Evolutionary conservation across 1,140 invertebrate genomes (phyloP).

Genomic region (Heliothis subflexa): DNA sequence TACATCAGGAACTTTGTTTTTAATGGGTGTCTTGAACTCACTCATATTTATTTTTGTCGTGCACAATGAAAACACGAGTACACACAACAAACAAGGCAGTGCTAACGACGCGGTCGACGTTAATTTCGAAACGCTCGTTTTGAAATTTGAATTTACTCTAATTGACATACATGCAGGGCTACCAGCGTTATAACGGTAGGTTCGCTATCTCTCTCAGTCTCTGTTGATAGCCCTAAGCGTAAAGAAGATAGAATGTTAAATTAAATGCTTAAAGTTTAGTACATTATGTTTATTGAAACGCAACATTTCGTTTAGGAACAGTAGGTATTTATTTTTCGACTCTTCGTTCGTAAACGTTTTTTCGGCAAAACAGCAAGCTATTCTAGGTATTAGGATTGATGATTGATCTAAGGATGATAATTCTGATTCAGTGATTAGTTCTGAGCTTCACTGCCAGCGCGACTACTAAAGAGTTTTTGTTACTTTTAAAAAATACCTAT

Average conservation of each 20-base stretch:
- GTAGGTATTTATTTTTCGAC: too few relatives aligned
- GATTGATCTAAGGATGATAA: too few relatives aligned
- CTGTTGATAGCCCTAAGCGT: not conserved
- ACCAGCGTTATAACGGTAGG: not conserved
- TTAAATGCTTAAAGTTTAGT: not conserved
- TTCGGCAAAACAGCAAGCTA: too few relatives aligned
- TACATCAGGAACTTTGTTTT: constrained; percentile 57
- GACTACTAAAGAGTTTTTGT: too few relatives aligned
- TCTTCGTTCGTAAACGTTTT: too few relatives aligned
- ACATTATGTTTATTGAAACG: not conserved
- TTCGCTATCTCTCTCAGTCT: not conserved
- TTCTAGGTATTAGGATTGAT: too few relatives aligned
- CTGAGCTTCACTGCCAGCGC: too few relatives aligned
- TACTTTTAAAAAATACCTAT: too few relatives aligned
- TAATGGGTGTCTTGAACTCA: constrained; percentile 79
- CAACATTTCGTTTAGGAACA: not conserved
- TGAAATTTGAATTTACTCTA: constrained; percentile 11
- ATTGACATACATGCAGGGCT: not conserved
- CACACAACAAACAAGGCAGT: not conserved
- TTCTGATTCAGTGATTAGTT: too few relatives aligned
- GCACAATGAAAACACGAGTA: not conserved
- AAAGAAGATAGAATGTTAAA: not conserved
- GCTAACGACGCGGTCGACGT: not conserved
- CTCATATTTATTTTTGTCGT: constrained; percentile 58
- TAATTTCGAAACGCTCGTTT: constrained; percentile 18